A percentile compares a stretch with the other conserved stretches of the same genome.
phyloP scores from a whole-genome alignment of 2,113 vertebrate genomes.

The Clarias batrachus region DNA sequence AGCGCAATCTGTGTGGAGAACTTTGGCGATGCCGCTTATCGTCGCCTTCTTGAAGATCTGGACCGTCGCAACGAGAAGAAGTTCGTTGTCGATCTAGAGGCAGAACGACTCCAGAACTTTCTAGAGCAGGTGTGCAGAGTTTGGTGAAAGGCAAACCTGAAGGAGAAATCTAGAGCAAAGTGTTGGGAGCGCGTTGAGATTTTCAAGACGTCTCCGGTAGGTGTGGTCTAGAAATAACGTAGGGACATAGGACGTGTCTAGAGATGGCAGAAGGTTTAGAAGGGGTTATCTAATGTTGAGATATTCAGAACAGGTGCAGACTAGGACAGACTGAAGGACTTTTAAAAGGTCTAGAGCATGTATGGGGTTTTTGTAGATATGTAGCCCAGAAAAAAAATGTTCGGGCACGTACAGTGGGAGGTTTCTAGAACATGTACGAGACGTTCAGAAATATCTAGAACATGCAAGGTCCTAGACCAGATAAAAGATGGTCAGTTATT shows the following conservation, averaged over 20 bases:
- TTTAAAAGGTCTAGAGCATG: background rate
- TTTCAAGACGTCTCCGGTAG: slow-evolving; percentile 57
- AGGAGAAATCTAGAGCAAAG: background rate
- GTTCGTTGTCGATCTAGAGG: slow-evolving; percentile 96
- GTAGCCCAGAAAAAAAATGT: background rate
- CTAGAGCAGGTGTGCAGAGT: slow-evolving; percentile 81
- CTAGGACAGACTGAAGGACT: background rate
- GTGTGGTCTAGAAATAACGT: slow-evolving; percentile 24
- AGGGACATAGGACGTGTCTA: background rate
- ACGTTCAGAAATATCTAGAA: background rate
- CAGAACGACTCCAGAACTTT: slow-evolving; percentile 94
- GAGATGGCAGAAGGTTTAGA: background rate
- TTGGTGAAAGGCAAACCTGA: background rate
- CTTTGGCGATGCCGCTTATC: slow-evolving; percentile 94
- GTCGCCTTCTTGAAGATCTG: slow-evolving; percentile 92
- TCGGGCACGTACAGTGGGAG: background rate
- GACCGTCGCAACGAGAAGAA: slow-evolving; percentile 96
- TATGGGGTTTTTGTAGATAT: background rate
- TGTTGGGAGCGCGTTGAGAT: background rate
- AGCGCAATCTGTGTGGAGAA: slow-evolving; percentile 99
- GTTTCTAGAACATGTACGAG: background rate
- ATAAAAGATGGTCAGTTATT: background rate
- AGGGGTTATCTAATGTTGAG: background rate
- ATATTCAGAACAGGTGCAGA: slow-evolving; percentile 55
- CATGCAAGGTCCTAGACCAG: background rate